Conservation (phyloP, 2,888 invertebrate species). For the Hirtodrosophila alboralis region DNA sequence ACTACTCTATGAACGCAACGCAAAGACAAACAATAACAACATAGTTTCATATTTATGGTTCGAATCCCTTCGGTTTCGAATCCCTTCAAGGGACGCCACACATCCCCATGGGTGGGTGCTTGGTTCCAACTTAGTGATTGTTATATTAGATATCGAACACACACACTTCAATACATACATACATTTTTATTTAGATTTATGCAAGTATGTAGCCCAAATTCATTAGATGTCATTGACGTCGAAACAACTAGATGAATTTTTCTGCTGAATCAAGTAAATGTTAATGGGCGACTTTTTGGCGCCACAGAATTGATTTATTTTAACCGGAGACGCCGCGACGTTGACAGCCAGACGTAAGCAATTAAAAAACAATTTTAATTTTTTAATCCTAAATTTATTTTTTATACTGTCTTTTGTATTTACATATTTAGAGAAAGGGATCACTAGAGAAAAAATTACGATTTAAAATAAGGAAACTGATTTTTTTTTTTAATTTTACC, state of each 20-base stretch:
- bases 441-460: too few relatives aligned
- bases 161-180: constrained; percentile 2
- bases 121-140: constrained; percentile 45
- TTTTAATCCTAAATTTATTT: neutral
- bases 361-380: constrained; percentile 19
- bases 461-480: too few relatives aligned
- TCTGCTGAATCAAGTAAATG: constrained; percentile 42
- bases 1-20: constrained; percentile 8
- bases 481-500: too few relatives aligned
- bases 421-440: too few relatives aligned
- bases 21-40: constrained; percentile 16
- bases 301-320: constrained; percentile 33
- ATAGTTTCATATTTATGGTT: constrained; percentile 53
- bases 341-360: constrained; percentile 3
- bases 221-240: constrained; percentile 55
- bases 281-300: constrained; percentile 43
- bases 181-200: constrained; percentile 47
- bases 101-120: constrained; percentile 23
- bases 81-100: constrained; percentile 34
- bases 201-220: constrained; percentile 28
- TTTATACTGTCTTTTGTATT: too few relatives aligned
- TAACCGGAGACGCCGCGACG: constrained; percentile 9
- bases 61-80: too few relatives aligned
- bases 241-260: constrained; percentile 9
- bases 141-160: constrained; percentile 39